These are phyloP conservation scores for Ahaetulla prasina DNA, from an alignment of 2,113 vertebrate genomes.

Conservation along the genomic window DNA sequence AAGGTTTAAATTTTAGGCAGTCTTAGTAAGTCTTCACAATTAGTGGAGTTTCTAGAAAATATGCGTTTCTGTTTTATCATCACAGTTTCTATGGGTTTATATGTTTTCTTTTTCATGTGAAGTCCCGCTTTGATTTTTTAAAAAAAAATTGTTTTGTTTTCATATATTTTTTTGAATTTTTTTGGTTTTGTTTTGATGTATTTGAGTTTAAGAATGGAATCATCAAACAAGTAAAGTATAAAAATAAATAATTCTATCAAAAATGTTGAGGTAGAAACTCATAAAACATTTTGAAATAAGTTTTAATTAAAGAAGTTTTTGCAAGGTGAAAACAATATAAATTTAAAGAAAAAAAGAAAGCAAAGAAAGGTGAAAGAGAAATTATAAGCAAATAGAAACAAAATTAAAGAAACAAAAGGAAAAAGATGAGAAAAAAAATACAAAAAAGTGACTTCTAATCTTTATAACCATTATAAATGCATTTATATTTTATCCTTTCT, in stretches of 20 bases:
- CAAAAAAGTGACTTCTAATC: not conserved
- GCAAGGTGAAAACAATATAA: not conserved
- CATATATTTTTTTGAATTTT: constrained; percentile 20
- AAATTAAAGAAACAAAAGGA: not conserved
- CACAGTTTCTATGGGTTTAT: not conserved
- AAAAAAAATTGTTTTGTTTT: constrained; percentile 37
- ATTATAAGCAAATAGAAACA: not conserved
- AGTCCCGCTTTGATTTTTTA: constrained; percentile 13
- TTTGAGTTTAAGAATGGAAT: constrained; percentile 40
- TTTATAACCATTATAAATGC: no score
- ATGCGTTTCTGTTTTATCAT: not conserved
- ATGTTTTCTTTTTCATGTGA: constrained; percentile 49
- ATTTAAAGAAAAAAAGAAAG: not conserved
- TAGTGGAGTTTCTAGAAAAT: not conserved
- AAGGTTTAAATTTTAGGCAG: not conserved
- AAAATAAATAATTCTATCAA: not conserved
- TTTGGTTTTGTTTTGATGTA: constrained; percentile 46
- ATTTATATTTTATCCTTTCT: no score
- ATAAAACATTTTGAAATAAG: not conserved
- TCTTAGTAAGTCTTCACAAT: not conserved
- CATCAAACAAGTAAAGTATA: constrained; percentile 34
- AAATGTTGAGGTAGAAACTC: constrained; percentile 18
- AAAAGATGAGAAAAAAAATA: not conserved
- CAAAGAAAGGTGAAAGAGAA: not conserved
- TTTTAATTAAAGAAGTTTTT: not conserved